Evolutionary conservation across 2,113 vertebrate species (phyloP).

Genomic region (Lophius piscatorius): DNA sequence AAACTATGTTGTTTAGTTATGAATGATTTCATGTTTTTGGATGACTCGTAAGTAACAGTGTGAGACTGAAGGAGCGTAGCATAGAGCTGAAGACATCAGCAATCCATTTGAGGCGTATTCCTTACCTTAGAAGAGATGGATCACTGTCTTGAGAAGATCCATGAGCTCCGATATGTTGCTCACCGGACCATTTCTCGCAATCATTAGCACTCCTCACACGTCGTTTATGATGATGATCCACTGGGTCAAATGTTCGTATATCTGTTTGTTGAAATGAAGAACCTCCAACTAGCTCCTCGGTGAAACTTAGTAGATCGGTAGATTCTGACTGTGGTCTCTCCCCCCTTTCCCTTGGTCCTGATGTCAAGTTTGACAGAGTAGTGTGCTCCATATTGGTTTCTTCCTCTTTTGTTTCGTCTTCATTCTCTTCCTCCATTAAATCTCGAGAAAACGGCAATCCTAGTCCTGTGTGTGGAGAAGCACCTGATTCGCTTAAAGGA

Average conservation of each 20-base stretch:
- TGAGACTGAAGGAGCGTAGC: neutral
- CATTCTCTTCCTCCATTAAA: constrained; percentile 71
- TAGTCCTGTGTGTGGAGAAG: constrained; percentile 47
- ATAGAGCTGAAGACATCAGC: neutral
- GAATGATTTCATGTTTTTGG: neutral
- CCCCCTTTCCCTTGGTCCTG: constrained; percentile 10
- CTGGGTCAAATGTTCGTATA: constrained; percentile 32
- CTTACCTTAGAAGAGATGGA: constrained; percentile 60
- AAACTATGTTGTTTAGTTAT: neutral
- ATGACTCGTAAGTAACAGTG: neutral
- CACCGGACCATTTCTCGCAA: constrained; percentile 30
- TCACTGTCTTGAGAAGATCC: constrained; percentile 28
- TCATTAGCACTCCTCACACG: constrained; percentile 21
- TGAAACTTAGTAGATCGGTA: constrained; percentile 56
- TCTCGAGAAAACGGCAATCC: constrained; percentile 73
- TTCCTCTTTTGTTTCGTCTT: constrained; percentile 52
- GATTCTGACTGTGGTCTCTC: constrained; percentile 21
- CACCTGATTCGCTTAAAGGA: constrained; percentile 39
- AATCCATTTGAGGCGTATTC: neutral
- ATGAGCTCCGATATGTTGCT: constrained; percentile 31
- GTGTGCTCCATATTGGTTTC: constrained; percentile 5
- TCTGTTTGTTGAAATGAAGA: constrained; percentile 40
- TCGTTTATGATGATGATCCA: constrained; percentile 20
- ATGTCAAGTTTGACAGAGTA: constrained; percentile 14
- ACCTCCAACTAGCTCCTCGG: constrained; percentile 41